phyloP scores from a whole-genome alignment of 2,113 vertebrate genomes.

The Pterocles gutturalis region DNA sequence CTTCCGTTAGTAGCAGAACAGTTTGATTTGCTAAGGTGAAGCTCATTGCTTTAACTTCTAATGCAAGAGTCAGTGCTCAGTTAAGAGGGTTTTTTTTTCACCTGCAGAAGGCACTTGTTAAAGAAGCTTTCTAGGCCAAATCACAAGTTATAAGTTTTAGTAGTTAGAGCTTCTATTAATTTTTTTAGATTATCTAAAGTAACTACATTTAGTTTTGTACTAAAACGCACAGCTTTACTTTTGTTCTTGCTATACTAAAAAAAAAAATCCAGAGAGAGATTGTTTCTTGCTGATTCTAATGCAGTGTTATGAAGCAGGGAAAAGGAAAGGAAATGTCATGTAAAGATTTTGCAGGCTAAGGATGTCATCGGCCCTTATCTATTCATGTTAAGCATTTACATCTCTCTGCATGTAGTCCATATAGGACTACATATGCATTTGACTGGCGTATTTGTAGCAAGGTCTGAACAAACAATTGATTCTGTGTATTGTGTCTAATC shows the following conservation, averaged over 20 bases:
- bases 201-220: background rate
- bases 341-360: background rate
- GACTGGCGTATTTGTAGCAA: slow-evolving; percentile 13
- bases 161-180: background rate
- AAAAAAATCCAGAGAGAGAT: background rate
- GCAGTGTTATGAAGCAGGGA: background rate
- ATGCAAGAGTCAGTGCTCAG: background rate
- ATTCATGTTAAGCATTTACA: slow-evolving; percentile 25
- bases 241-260: background rate
- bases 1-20: slow-evolving; percentile 19
- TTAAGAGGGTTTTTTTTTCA: background rate
- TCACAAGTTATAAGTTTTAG: background rate
- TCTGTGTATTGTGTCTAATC: slow-evolving; percentile 60
- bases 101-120: background rate
- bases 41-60: background rate
- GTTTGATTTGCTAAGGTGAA: slow-evolving; percentile 25
- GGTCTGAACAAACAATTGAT: slow-evolving; percentile 43
- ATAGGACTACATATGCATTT: slow-evolving; percentile 37
- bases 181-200: background rate
- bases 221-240: background rate
- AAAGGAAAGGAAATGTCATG: slow-evolving; percentile 31
- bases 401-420: slow-evolving; percentile 48
- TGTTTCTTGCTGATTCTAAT: background rate
- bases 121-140: background rate
- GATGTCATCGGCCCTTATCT: background rate